Conservation (phyloP, 2,113 vertebrate genomes). For the rat (Rattus norvegicus) region DNA sequence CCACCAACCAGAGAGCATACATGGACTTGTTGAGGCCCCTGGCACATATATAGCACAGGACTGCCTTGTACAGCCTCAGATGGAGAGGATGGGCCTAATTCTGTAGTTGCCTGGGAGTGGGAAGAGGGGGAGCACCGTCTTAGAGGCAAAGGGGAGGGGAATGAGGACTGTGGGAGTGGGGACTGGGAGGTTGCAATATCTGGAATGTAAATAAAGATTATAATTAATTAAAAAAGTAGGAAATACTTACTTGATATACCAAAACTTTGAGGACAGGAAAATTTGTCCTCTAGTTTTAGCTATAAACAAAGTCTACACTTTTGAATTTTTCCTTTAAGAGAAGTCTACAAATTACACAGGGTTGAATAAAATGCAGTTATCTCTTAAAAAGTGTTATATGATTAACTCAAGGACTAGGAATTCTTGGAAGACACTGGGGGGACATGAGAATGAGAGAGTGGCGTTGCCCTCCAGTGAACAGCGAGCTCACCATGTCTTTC, state of each 20-base stretch:
- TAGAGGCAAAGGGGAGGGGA: too few species aligned
- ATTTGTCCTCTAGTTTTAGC: background rate
- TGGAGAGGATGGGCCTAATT: too few species aligned
- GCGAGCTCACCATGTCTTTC: background rate
- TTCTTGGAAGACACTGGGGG: background rate
- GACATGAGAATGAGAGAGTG: background rate
- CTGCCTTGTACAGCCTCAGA: too few species aligned
- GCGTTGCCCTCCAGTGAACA: background rate
- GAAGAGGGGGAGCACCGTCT: too few species aligned
- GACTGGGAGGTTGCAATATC: too few species aligned
- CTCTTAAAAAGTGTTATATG: background rate
- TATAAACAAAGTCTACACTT: background rate
- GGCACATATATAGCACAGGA: too few species aligned
- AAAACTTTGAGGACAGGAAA: background rate
- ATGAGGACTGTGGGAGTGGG: too few species aligned
- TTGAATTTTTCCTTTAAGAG: background rate
- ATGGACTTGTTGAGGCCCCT: too few species aligned
- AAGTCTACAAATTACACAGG: background rate
- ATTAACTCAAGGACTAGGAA: background rate
- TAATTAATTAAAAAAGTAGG: too few species aligned
- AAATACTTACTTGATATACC: background rate
- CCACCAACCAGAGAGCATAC: too few species aligned
- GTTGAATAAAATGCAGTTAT: background rate
- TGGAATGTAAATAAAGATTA: too few species aligned
- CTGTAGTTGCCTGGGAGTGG: too few species aligned